A percentile compares a stretch with the other conserved stretches of the same genome.
Conservation (phyloP, 2,888 invertebrate species). For the Nasonia oneida region DNA sequence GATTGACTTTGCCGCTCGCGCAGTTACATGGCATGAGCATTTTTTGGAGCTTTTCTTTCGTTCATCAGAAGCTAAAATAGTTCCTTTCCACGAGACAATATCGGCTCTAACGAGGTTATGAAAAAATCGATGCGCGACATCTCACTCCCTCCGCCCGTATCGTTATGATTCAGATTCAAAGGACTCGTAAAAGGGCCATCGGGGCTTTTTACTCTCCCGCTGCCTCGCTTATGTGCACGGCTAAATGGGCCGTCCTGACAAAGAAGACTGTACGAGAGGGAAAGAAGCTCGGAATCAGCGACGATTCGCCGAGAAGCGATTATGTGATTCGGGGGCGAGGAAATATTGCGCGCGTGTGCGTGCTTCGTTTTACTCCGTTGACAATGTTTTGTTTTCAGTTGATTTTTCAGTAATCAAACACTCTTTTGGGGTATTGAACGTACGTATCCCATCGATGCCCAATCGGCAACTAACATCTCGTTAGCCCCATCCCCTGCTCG, state of each 20-base stretch:
- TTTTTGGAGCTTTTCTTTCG: no score
- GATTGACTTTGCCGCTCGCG: no score
- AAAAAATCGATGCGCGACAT: constrained; percentile 34
- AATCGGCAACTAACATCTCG: constrained; percentile 1
- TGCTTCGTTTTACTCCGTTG: background rate
- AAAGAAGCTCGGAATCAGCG: constrained; percentile 57
- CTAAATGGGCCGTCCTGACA: constrained; percentile 61
- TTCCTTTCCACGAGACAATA: background rate
- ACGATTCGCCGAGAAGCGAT: constrained; percentile 51
- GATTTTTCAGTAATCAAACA: no score
- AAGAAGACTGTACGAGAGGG: constrained; percentile 47
- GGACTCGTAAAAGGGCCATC: constrained; percentile 59
- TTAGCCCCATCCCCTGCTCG: background rate
- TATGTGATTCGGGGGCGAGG: constrained; percentile 38
- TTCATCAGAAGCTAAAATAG: background rate
- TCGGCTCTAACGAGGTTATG: constrained; percentile 43
- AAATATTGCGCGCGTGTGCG: constrained; percentile 38
- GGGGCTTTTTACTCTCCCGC: constrained; percentile 23
- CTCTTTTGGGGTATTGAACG: no score
- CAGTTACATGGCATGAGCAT: no score
- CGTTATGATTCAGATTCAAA: constrained; percentile 61
- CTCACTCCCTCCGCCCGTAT: constrained; percentile 30
- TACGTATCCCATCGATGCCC: background rate
- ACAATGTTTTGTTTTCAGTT: background rate
- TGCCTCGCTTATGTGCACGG: constrained; percentile 13